phyloP scores from a whole-genome alignment of 2,888 invertebrate species.

The Pinctada fucata region DNA sequence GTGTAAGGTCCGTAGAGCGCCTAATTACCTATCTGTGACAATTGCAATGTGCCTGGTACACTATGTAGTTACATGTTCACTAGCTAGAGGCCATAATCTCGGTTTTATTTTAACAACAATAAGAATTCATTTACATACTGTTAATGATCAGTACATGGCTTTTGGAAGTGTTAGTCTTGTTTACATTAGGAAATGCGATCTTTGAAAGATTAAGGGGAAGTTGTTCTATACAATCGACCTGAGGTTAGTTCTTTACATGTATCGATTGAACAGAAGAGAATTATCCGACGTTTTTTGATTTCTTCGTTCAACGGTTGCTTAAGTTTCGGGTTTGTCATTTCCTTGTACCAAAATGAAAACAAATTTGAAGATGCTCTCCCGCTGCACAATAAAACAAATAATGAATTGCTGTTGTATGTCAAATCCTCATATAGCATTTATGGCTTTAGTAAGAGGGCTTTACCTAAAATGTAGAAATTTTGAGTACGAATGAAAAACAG shows the following conservation, averaged over 20 bases:
- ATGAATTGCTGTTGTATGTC: too few relatives aligned
- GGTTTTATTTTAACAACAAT: neutral
- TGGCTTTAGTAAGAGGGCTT: too few relatives aligned
- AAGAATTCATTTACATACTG: neutral
- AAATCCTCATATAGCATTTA: too few relatives aligned
- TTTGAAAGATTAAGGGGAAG: neutral
- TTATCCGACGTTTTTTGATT: too few relatives aligned
- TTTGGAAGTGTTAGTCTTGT: neutral
- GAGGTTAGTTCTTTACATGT: neutral
- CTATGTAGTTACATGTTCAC: neutral
- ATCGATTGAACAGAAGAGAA: too few relatives aligned
- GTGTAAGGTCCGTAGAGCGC: neutral
- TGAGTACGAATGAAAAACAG: too few relatives aligned
- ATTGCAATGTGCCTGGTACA: conserved; percentile 3
- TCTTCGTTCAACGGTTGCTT: too few relatives aligned
- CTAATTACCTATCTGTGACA: conserved; percentile 1
- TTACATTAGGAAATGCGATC: neutral
- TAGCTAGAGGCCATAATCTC: neutral
- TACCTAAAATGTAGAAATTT: too few relatives aligned
- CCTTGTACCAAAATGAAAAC: too few relatives aligned
- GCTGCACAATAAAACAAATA: too few relatives aligned
- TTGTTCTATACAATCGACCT: neutral
- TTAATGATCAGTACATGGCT: neutral
- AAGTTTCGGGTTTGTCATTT: too few relatives aligned
- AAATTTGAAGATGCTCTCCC: too few relatives aligned